Evolutionary conservation across 2,797 vertebrate genomes (phyloP).

Genomic region (Leptoclinus maculatus): DNA sequence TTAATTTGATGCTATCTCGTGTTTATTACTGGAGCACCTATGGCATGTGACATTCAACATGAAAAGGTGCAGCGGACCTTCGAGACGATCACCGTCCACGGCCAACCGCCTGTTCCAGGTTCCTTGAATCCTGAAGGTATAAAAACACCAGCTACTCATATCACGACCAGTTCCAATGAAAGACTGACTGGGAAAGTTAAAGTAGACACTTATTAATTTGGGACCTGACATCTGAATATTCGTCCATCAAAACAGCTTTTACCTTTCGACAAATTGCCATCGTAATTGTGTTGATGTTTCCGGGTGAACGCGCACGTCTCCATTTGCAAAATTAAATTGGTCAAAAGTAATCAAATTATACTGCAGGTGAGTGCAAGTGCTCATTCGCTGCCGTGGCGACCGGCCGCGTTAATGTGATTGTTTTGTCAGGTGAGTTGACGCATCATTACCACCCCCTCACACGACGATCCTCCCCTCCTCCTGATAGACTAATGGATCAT

Average conservation of each 20-base stretch:
- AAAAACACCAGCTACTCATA: not conserved
- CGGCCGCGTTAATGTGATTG: constrained; percentile 73
- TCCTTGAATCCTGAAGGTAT: not conserved
- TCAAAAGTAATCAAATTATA: constrained; percentile 79
- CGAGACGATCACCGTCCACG: no score
- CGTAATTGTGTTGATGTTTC: constrained; percentile 64
- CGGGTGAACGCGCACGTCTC: constrained; percentile 57
- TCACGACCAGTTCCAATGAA: not conserved
- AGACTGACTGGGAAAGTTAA: not conserved
- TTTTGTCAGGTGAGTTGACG: constrained; percentile 78
- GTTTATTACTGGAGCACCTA: not conserved
- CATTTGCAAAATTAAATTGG: constrained; percentile 73
- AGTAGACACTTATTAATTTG: constrained; percentile 9
- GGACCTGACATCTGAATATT: constrained; percentile 48
- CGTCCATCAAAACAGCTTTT: constrained; percentile 41
- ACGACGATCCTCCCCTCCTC: not conserved
- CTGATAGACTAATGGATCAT: constrained; percentile 69
- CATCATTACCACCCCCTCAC: constrained; percentile 68
- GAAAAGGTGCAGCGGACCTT: no score
- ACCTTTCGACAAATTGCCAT: constrained; percentile 64
- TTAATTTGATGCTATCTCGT: not conserved
- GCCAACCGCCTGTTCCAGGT: not conserved
- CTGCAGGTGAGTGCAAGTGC: constrained; percentile 72
- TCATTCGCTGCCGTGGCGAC: constrained; percentile 67
- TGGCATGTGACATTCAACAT: no score